A percentile compares a stretch with the other conserved stretches of the same genome.
Conservation (phyloP, 2,113 vertebrate genomes). For the Salminus brasiliensis region DNA sequence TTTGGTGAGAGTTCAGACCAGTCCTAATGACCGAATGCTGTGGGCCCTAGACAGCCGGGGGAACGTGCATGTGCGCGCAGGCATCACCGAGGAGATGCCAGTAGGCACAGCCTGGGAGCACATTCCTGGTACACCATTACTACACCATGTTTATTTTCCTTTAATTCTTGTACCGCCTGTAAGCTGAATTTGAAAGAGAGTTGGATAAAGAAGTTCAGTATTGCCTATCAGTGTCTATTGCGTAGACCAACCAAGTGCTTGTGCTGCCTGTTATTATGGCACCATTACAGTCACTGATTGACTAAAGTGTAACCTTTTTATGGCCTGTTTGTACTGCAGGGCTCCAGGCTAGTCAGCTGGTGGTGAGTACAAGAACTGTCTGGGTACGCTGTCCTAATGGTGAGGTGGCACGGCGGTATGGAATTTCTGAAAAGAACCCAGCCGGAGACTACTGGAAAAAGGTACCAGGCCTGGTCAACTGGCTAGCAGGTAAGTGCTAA, state of each 20-base stretch:
- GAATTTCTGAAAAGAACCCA: slow-evolving; percentile 88
- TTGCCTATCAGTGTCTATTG: too few relatives aligned
- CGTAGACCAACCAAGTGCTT: too few relatives aligned
- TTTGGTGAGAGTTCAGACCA: slow-evolving; percentile 85
- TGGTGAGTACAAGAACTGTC: slow-evolving; percentile 84
- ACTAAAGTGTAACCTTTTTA: not conserved
- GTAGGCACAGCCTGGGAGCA: slow-evolving; percentile 95
- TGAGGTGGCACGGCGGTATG: slow-evolving; percentile 90
- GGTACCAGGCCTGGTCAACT: slow-evolving; percentile 83
- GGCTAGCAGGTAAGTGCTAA: slow-evolving; percentile 82
- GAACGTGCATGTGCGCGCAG: slow-evolving; percentile 85
- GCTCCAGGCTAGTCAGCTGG: slow-evolving; percentile 87
- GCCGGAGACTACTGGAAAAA: slow-evolving; percentile 99
- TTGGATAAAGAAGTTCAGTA: too few relatives aligned
- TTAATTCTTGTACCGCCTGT: too few relatives aligned
- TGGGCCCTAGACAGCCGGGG: slow-evolving; percentile 92
- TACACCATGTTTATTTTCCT: not conserved
- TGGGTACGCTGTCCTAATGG: slow-evolving; percentile 93
- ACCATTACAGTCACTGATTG: not conserved
- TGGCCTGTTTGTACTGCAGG: slow-evolving; percentile 75
- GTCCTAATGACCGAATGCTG: slow-evolving; percentile 89
- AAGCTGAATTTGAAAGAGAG: not conserved
- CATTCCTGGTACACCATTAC: slow-evolving; percentile 83
- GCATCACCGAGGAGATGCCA: slow-evolving; percentile 94
- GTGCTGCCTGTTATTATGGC: too few relatives aligned